Base-by-base conservation (phyloP, 53 echinoderm and acorn worm genomes). In the Crossaster papposus region DNA sequence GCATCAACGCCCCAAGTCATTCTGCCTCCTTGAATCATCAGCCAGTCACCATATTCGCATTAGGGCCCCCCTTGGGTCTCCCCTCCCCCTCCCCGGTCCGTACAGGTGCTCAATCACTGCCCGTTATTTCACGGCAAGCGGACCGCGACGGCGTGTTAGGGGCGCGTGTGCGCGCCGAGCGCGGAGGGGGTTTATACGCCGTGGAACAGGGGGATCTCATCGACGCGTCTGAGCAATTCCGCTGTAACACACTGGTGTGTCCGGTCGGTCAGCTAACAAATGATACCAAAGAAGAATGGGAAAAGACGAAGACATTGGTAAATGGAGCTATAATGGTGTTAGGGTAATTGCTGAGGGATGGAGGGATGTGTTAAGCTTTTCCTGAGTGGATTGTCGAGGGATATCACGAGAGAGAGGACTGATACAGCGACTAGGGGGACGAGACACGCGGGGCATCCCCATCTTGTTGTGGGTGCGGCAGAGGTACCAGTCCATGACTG, bases 91-190 rank as follows among this genome's bases (percentile, higher is more conserved):
- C 28, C 15, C 33, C 15, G 33, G 30, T 30, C 32, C 14, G 50
- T 22, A 24, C 6, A 24, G 26, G 52, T 30, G 53, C 52, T 73
- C 52, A 72, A 72, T 73, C 85, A 85, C 73, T 85, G 72, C 85
- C 72, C 85, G 52, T 85, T 85, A 73, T 72, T 85, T 72, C 54
- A 85, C 32, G 73, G 54, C 85, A 85, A 72, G 53, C 51, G 51
- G 85, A 52, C 72, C 72, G 73, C 53, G 73, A 73, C 83, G 44
- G 44, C 38, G 73, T n/a, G 29, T 36, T 28, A 38, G 85, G n/a
- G 72, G 51, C n/a, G n/a, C n/a, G n/a, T n/a, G n/a, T n/a, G 30
- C 20, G 20, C 14, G 29, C 51, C 11, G 84, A 18, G 72, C 28
- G 24, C 17, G 31, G n/a, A 68, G 68, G 78, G 35, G 78, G 50